Evolutionary conservation across 1,140 invertebrate species (phyloP), one percentile per base, ranked within the genome.

Genomic region (Drosophila navojoa): DNA sequence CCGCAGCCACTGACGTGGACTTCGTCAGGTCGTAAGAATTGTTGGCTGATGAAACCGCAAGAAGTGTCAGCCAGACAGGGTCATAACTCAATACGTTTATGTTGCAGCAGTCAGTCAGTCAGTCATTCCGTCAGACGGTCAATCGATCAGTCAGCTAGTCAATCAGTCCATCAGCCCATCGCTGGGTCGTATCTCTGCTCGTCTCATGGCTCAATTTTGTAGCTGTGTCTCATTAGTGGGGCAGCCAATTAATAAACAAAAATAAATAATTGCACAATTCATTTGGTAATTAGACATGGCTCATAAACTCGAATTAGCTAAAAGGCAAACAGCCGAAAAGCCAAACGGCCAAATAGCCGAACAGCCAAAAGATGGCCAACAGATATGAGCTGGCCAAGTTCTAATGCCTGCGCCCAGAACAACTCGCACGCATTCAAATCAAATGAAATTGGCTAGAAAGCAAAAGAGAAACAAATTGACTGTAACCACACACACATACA

Each of bases 261-360:
- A 90, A 90, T 90, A 87, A 81, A 90, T 90, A 82, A 90, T 90
- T 90, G 87, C 87, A 90, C 87, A 90, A 90, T 90, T 90, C 87
- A 90, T 90, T 90, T 90, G 81, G 71, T 90, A 90, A 90, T 90
- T 90, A 90, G 87, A 84, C 73, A 84, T 80, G 87, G 81, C 81
- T 90, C 87, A 90, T 90, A 90, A 90, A 90, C 69, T 72, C 76
- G 84, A 84, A 89, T 82, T 82, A 89, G 84, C 67, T 75, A 89
- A 89, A 77, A 77, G 82, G 63, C 77, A 66, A 68, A 61, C 64
- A 44, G 63, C 47, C 47, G 25, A 61, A n/a, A n/a, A n/a, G n/a
- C n/a, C n/a, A n/a, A n/a, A n/a, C n/a, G n/a, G n/a, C n/a, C 77
- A 66, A 68, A 61, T 61, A 44, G 63, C 47, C 19, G 3, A 50